Evolutionary conservation across 2,888 invertebrate species (phyloP), one percentile per base, ranked within the genome.

Genomic region (Drosophila diplacantha): DNA sequence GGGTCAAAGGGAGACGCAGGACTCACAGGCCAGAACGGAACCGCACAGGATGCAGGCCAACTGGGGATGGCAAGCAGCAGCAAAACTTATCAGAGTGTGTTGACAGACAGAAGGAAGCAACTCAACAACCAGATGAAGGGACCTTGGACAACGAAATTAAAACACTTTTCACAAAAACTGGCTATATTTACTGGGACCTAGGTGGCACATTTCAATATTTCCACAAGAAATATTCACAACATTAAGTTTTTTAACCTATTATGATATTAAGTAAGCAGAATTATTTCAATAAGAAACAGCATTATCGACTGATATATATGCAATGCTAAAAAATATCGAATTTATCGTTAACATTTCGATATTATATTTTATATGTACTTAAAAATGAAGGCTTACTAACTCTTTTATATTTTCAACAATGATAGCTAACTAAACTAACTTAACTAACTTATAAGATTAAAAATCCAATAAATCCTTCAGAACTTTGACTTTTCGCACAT

Each of bases 61-160:
- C 68, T 29, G 39, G 47, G 60, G 51, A 50, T 37, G 63, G 44
- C 57, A 44, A 49, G 38, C 38, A 56, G 58, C 53, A 39, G 50
- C 35, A 64, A 56, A 72, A 77, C 75, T 77, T 77, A 78, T 75
- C 74, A 44, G 44, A 55, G 68, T 60, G 66, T 74, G 78, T 73
- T 78, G 76, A 73, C 67, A 74, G 75, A 55, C 68, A 44, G 26
- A 51, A 56, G 49, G 52, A 46, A 58, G 29, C 51, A 46, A 56
- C 41, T 50, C 43, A 54, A 32, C 46, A 65, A 47, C 56, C 43
- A 64, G 46, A 29, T 14, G 18, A 44, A 44, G 29, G 55, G 64
- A 46, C 65, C 65, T 61, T 20, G 65, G 53, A n/a, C 14, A 7
- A 11, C 5, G 35, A 26, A 18, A 6, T n/a, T 4, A 8, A 22